phyloP scores from a whole-genome alignment of 37 sponge, comb jelly and placozoan species.

The Chondrilla cf. caribensis region DNA sequence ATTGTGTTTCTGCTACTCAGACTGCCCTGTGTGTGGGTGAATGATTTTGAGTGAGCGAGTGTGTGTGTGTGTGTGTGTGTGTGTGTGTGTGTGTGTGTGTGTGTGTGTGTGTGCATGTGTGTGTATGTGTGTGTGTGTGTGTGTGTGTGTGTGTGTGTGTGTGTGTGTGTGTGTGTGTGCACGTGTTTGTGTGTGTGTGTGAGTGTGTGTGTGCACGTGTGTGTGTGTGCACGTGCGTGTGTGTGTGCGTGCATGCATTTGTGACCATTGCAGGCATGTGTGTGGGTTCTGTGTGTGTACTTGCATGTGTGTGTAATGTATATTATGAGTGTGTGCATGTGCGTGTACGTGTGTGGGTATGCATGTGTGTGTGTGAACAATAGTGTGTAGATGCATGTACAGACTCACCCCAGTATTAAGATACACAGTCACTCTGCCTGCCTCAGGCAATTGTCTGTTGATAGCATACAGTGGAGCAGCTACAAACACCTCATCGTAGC shows the following conservation, averaged over 20 bases:
- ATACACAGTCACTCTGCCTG: conserved; percentile 4
- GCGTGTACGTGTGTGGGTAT: background rate
- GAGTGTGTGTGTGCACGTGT: background rate
- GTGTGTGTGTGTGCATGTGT: too few relatives aligned
- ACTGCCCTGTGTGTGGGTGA: background rate
- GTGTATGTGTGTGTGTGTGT: too few relatives aligned
- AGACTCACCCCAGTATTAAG: background rate
- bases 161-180: conserved; percentile 2
- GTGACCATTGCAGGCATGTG: too few relatives aligned
- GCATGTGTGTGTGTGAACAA: background rate
- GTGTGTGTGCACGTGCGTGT: too few relatives aligned
- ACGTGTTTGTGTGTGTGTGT: background rate
- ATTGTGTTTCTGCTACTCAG: background rate
- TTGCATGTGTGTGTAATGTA: too few relatives aligned
- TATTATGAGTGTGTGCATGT: too few relatives aligned
- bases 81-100: too few relatives aligned
- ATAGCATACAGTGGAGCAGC: conserved; percentile 5
- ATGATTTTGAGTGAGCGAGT: too few relatives aligned
- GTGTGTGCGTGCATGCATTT: too few relatives aligned
- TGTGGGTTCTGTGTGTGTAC: too few relatives aligned
- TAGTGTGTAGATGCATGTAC: background rate
- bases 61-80: too few relatives aligned
- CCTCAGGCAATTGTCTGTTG: background rate
- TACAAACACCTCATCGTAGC: conserved; percentile 22
- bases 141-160: background rate